These are phyloP conservation scores for Laupala kohalensis DNA, from an alignment of 1,140 invertebrate species.

Conservation along the genomic window DNA sequence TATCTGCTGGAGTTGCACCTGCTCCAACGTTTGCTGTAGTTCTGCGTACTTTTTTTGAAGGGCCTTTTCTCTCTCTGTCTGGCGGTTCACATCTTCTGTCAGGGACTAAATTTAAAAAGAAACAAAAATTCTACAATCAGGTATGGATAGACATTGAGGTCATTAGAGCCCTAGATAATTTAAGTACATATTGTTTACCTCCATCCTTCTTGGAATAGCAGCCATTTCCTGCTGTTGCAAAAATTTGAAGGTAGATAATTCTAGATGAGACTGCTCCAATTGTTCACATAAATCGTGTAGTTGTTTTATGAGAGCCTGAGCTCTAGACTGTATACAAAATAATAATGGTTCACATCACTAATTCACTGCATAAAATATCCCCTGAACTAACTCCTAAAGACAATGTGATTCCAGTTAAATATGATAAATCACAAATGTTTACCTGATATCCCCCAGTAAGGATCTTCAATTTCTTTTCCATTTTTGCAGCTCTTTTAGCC, in stretches of 20 bases:
- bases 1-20: slow-evolving; percentile 22
- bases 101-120: slow-evolving; percentile 44
- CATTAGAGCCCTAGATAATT: background rate
- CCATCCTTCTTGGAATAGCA: slow-evolving; percentile 79
- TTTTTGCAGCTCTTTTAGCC: slow-evolving; percentile 89
- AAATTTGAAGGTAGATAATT: slow-evolving; percentile 85
- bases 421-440: slow-evolving; percentile 9
- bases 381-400: too few relatives aligned
- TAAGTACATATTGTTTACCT: slow-evolving; percentile 43
- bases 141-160: background rate
- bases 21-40: slow-evolving; percentile 44
- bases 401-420: too few relatives aligned
- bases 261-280: slow-evolving; percentile 75
- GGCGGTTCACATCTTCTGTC: slow-evolving; percentile 82
- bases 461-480: slow-evolving; percentile 95
- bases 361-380: background rate
- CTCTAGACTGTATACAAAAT: slow-evolving; percentile 42
- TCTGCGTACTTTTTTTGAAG: slow-evolving; percentile 70
- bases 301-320: slow-evolving; percentile 82
- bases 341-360: background rate
- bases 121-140: background rate
- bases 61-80: slow-evolving; percentile 77
- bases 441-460: slow-evolving; percentile 84
- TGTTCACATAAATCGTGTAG: slow-evolving; percentile 77
- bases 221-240: slow-evolving; percentile 78